Evolutionary conservation across 2,113 vertebrate species (phyloP).

Genomic region (Cichladusa arquata): DNA sequence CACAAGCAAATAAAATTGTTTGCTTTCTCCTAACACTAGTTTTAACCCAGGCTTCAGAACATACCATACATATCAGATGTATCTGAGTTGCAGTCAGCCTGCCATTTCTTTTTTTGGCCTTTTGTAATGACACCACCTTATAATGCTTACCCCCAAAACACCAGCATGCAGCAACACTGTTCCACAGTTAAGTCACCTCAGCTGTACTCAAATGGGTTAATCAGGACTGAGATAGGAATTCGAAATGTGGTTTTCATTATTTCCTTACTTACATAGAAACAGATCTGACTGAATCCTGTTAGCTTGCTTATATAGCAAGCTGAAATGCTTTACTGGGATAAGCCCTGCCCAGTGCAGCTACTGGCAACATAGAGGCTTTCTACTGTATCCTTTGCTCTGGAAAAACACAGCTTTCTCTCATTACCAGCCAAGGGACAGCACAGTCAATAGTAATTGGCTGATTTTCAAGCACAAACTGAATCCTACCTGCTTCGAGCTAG

Average conservation of each 20-base stretch:
- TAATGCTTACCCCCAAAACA: background rate
- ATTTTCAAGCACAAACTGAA: conserved; percentile 50
- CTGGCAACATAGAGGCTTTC: background rate
- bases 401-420: conserved; percentile 16
- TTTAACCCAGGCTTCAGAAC: background rate
- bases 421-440: conserved; percentile 26
- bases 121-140: background rate
- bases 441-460: conserved; percentile 37
- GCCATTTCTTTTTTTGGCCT: background rate
- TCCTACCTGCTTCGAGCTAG: background rate
- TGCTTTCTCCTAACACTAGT: background rate
- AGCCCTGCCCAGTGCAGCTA: background rate
- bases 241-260: background rate
- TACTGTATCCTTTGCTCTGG: background rate
- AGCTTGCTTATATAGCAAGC: background rate
- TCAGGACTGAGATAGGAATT: background rate
- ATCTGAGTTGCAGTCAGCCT: background rate
- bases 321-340: background rate
- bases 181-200: background rate
- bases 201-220: background rate
- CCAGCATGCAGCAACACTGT: background rate
- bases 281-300: conserved; percentile 27
- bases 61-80: background rate
- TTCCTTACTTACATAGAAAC: conserved; percentile 7
- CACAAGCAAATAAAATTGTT: background rate